Evolutionary conservation across 2,797 vertebrate genomes (phyloP), one percentile per base, ranked within the genome.

Genomic region (Apodemus agrarius): DNA sequence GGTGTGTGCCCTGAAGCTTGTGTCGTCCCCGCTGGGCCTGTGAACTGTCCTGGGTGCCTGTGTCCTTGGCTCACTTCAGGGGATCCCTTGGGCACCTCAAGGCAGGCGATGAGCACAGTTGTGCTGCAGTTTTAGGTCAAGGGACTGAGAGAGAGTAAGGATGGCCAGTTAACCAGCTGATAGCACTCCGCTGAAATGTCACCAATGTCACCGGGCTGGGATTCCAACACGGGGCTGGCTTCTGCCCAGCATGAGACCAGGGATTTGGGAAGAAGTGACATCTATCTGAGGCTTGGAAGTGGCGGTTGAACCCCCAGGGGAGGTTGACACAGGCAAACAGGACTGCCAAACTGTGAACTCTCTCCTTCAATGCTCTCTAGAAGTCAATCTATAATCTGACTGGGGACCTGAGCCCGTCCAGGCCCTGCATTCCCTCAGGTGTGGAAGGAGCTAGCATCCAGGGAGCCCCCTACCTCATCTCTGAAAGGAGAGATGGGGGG

Each of bases 1-100:
- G 0, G 0, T 0, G 0, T 7, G 10, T 34, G 40, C 17, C 34
- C 49, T 0, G 1, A 24, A 54, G 34, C 3, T 6, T 19, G 29
- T 21, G 22, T 29, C 46, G 8, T 11, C 4, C 22, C 49, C 46
- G 24, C 2, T 0, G 16, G 2, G 8, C 26, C 22, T 11, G 21
- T 29, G 13, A 13, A 37, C 21, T 29, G 11, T 29, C 49, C 37
- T 17, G 24, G 22, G 11, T 81, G 17, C 29, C 21, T 29, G 82
- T 40, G 17, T 31, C 49, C 31, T 61, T 0, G 37, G 31, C 22
- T 85, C 34, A 24, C 43, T 40, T 89, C 37, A 6, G 2, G 1
- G 26, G 57, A n/a, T 29, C 29, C 4, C 80, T 52, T 6, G 14
- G 78, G 37, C 13, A 13, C n/a, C 67, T 90, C 24, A 7, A 21